Percentiles rank a stretch among this genome's conserved stretches.
Conservation (phyloP, 2,888 invertebrate species). For the Neoaliturus tenellus region DNA sequence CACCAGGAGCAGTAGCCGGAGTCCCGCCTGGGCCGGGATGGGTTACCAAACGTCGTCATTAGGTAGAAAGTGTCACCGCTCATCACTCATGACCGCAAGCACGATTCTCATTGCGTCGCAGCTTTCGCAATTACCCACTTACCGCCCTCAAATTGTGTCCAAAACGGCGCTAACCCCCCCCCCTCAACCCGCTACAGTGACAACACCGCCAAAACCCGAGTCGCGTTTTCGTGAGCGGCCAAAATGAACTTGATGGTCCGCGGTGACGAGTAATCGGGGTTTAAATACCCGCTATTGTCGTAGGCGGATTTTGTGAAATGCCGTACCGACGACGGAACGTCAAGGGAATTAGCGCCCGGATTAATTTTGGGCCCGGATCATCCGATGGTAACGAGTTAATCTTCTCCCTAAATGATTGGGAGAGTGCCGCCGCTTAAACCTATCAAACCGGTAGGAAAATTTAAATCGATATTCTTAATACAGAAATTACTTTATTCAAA, state of each 20-base stretch:
- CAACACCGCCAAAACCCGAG: constrained; percentile 5
- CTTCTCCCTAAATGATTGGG: no score
- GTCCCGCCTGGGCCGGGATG: neutral
- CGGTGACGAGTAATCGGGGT: neutral
- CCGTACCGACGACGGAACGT: neutral
- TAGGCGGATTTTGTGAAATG: neutral
- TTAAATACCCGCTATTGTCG: constrained; percentile 3
- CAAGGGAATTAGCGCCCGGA: neutral
- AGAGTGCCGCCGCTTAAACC: no score
- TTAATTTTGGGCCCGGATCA: neutral
- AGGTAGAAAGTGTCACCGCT: constrained; percentile 36
- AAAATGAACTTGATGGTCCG: neutral
- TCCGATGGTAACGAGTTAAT: no score
- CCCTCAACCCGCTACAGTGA: neutral
- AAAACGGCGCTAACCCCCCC: constrained; percentile 26
- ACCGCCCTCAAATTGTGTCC: constrained; percentile 51
- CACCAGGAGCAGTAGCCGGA: neutral
- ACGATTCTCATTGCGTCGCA: constrained; percentile 44
- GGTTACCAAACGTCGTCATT: constrained; percentile 29
- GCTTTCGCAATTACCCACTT: constrained; percentile 22
- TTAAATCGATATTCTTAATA: no score
- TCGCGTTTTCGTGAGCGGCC: neutral
- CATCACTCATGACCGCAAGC: constrained; percentile 19
- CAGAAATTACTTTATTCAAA: no score
- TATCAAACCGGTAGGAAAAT: no score